Base-by-base conservation (phyloP, 2,888 invertebrate species). In the Drosophila prostipennis region DNA sequence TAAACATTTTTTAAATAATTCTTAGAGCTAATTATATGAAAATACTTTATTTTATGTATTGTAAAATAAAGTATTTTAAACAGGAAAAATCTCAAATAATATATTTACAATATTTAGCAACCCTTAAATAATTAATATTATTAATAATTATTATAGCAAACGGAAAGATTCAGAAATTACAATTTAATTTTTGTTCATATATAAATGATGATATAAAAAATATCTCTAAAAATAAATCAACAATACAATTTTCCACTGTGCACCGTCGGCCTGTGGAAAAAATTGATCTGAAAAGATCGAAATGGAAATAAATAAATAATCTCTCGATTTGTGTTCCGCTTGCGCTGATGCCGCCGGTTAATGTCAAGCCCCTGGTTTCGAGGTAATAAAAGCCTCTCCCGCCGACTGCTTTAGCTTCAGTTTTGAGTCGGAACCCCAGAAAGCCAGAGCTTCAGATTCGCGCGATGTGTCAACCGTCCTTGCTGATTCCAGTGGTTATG, bases 361-460 rank as follows among this genome's bases (percentile, higher is more conserved):
- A 64, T 64, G 32, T 52, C 67, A 65, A 23, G 39, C 64, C 45
- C 34, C 67, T 43, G 11, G 51, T n/a, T 19, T 23, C 4, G 43
- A 32, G 60, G 36, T 48, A 46, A 80, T 80, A 81, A 77, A 81
- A 73, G 60, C 71, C 37, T 46, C 65, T 46, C 42, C 57, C 26
- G 13, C 26, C n/a, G 56, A 40, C 54, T 45, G 32, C 55, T 14
- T 53, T n/a, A 45, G 68, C 45, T 56, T 81, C 75, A 84, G 79
- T 84, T 53, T 32, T 23, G 43, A 53, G 23, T 39, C 54, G 36
- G 34, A 26, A 23, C 16, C 29, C 52, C 54, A 39, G 43, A 34
- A 46, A 40, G 34, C 7, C 58, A 36, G 64, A 53, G 32, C 32
- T 34, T 26, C 6, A 26, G 26, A n/a, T 26, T n/a, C 26, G 43